A percentile compares a stretch with the other conserved stretches of the same genome.
These are phyloP conservation scores for Sebastes nivosus DNA, from an alignment of 2,797 vertebrate species.

Conservation along the genomic window DNA sequence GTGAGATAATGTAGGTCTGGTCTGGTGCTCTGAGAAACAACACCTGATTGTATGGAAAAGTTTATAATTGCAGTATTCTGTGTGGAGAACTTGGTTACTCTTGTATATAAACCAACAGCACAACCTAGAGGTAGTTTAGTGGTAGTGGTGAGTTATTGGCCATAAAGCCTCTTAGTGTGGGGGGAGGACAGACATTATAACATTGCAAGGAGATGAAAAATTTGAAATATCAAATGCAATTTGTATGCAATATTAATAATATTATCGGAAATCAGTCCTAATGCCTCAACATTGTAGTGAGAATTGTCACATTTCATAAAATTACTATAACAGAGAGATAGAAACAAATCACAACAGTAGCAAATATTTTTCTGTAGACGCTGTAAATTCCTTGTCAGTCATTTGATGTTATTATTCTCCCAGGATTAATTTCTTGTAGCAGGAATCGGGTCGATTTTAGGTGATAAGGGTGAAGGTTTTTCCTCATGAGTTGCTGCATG, in stretches of 20 bases:
- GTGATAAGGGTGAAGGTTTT: conserved; percentile 21
- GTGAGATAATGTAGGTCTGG: conserved; percentile 20
- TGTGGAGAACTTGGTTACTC: conserved; percentile 27
- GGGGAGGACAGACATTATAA: background rate
- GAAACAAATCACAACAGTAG: background rate
- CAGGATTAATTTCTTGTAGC: conserved; percentile 1
- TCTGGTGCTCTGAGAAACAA: conserved; percentile 19
- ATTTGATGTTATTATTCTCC: background rate
- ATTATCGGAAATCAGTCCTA: background rate
- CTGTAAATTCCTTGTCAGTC: background rate
- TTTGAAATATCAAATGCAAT: background rate
- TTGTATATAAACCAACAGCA: conserved; percentile 82
- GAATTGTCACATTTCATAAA: background rate
- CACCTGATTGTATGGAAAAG: conserved; percentile 37
- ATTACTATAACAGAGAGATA: background rate
- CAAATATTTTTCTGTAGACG: background rate
- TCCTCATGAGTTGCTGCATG: conserved; percentile 34
- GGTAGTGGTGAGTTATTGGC: conserved; percentile 40
- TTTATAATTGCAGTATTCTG: conserved; percentile 36
- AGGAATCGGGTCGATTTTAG: background rate
- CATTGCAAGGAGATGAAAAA: background rate
- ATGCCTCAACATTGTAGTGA: background rate
- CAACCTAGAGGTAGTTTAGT: conserved; percentile 79
- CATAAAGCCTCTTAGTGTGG: background rate
- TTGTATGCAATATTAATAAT: background rate